phyloP scores from a whole-genome alignment of 1,140 invertebrate species.

The Ips nitidus region DNA sequence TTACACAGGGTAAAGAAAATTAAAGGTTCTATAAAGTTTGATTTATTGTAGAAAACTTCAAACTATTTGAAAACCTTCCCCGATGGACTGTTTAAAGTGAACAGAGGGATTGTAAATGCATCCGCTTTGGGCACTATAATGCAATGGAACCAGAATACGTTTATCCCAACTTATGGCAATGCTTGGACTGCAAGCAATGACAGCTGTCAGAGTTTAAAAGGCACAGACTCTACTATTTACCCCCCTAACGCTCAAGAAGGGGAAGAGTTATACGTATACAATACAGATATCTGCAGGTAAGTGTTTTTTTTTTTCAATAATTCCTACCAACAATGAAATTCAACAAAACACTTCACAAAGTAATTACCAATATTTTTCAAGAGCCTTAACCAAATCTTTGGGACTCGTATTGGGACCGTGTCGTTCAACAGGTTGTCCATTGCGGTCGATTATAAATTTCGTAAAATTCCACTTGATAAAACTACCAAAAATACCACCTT shows the following conservation, averaged over 20 bases:
- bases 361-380: slow-evolving; percentile 68
- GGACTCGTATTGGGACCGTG: slow-evolving; percentile 78
- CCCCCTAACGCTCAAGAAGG: slow-evolving; percentile 56
- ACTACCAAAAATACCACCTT: slow-evolving; percentile 68
- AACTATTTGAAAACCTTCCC: slow-evolving; percentile 38
- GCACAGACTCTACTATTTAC: slow-evolving; percentile 62
- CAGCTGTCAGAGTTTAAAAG: slow-evolving; percentile 59
- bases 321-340: neutral
- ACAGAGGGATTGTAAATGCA: slow-evolving; percentile 55
- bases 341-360: neutral
- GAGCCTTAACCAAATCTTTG: slow-evolving; percentile 61
- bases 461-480: slow-evolving; percentile 97
- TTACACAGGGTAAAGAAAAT: neutral
- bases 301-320: slow-evolving; percentile 3
- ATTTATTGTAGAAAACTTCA: slow-evolving; percentile 22
- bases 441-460: slow-evolving; percentile 88
- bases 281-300: slow-evolving; percentile 63
- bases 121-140: slow-evolving; percentile 57
- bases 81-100: slow-evolving; percentile 58
- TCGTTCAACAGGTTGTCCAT: slow-evolving; percentile 82
- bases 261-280: slow-evolving; percentile 57
- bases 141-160: slow-evolving; percentile 54
- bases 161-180: slow-evolving; percentile 52
- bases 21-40: neutral
- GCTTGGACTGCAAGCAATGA: slow-evolving; percentile 38